These are phyloP conservation scores for Lasioglossum baleicum DNA, from an alignment of 1,140 invertebrate genomes.

Conservation along the genomic window DNA sequence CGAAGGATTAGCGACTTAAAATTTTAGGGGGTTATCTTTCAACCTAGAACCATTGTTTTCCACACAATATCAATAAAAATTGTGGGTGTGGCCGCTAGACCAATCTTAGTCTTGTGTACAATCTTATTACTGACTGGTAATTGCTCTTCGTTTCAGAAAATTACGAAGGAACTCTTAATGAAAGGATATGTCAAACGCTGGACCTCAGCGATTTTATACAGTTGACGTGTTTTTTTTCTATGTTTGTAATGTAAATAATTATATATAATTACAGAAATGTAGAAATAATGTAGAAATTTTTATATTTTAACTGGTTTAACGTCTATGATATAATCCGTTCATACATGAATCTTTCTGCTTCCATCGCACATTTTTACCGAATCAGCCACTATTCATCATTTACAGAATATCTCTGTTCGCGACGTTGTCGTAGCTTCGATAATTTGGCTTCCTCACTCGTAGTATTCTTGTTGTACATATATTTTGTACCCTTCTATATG, in stretches of 20 bases:
- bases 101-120: too few species aligned
- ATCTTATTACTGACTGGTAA: neutral
- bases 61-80: too few species aligned
- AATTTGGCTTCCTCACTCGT: slow-evolving; percentile 46
- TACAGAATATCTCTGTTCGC: slow-evolving; percentile 10
- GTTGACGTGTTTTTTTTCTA: neutral
- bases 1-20: too few species aligned
- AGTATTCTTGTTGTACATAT: slow-evolving; percentile 23
- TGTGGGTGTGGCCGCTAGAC: too few species aligned
- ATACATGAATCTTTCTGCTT: slow-evolving; percentile 12
- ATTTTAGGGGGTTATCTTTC: too few species aligned
- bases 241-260: too few species aligned
- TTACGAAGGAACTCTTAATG: slow-evolving; percentile 29
- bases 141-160: slow-evolving; percentile 49
- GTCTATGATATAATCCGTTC: neutral
- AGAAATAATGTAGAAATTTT: neutral
- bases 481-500: slow-evolving; percentile 39
- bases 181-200: neutral
- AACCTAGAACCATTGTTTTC: too few species aligned
- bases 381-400: slow-evolving; percentile 19
- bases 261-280: too few species aligned
- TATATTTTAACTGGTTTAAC: neutral
- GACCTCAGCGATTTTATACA: neutral
- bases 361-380: slow-evolving; percentile 21
- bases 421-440: neutral